A percentile compares a stretch with the other conserved stretches of the same genome.
Conservation (phyloP, 2,797 vertebrate genomes). For the Mergus octosetaceus region DNA sequence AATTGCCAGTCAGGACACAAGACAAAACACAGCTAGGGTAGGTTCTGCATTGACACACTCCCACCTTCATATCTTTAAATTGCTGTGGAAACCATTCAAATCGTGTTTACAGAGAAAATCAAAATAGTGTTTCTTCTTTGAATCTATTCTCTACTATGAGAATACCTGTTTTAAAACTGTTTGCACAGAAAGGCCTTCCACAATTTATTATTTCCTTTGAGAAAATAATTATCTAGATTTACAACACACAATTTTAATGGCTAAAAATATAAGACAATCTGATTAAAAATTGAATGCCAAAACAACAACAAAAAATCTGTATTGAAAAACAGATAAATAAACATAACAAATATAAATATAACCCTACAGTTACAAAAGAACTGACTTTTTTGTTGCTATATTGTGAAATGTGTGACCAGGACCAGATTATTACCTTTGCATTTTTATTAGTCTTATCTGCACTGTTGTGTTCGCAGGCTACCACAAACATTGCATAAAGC, state of each 20-base stretch:
- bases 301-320: not conserved
- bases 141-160: not conserved
- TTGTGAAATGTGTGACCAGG: slow-evolving; percentile 7
- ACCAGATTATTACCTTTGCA: not conserved
- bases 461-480: not conserved
- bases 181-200: not conserved
- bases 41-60: not conserved
- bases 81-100: not conserved
- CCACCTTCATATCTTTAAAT: not conserved
- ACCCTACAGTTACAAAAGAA: not conserved
- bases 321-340: not conserved
- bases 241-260: not conserved
- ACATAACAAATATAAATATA: not conserved
- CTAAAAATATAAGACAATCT: not conserved
- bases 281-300: not conserved
- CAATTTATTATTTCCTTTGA: not conserved
- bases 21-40: not conserved
- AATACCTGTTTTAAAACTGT: not conserved
- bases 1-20: not conserved
- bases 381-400: not conserved
- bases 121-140: not conserved
- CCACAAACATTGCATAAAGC: not conserved
- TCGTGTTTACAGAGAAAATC: not conserved
- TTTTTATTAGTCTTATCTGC: slow-evolving; percentile 17
- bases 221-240: not conserved